Evolutionary conservation across 2,888 invertebrate species (phyloP), one percentile per base, ranked within the genome.

Genomic region (Arrhopalites spinosus): DNA sequence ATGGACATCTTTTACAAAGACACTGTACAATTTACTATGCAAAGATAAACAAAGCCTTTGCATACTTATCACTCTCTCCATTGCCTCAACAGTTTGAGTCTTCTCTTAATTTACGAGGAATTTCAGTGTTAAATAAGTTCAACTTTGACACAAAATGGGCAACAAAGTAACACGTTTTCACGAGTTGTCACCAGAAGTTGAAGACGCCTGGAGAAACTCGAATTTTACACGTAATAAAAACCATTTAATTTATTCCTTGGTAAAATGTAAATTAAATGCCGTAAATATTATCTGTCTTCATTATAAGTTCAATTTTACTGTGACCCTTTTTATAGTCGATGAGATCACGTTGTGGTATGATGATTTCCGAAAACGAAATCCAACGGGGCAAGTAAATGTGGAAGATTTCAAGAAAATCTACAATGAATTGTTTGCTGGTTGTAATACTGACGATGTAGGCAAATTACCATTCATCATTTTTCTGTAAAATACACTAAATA

Each of bases 381-480:
- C 74, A 1, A n/a, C 27, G 1, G 74, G 74, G 1, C 27, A 30
- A n/a, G 53, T 74, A 2, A 63, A 25, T 7, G 5, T 67, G 36
- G 30, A 29, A 20, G 74, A 74, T 1, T 74, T 74, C 27, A 50
- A 56, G n/a, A 7, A 50, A 67, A 66, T 74, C n/a, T 74, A 74
- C 56, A 53, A 27, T 11, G 67, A 66, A 23, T 25, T 73, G 11
- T 63, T 45, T 25, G 13, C 47, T 1, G 15, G 15, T 27, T 11
- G 30, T 1, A 30, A 74, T 36, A 25, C 67, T 11, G 56, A 67
- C 30, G 67, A 67, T 17, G 74, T 67, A 56, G 50, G n/a, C 47
- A 20, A 7, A 25, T 20, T 43, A 23, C 17, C 23, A 3, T 66
- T 36, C 25, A 36, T 29, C n/a, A 23, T 2, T 17, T 25, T 30